Evolutionary conservation across 2,797 vertebrate genomes (phyloP), one percentile per base, ranked within the genome.

Genomic region (Danio tinwini): DNA sequence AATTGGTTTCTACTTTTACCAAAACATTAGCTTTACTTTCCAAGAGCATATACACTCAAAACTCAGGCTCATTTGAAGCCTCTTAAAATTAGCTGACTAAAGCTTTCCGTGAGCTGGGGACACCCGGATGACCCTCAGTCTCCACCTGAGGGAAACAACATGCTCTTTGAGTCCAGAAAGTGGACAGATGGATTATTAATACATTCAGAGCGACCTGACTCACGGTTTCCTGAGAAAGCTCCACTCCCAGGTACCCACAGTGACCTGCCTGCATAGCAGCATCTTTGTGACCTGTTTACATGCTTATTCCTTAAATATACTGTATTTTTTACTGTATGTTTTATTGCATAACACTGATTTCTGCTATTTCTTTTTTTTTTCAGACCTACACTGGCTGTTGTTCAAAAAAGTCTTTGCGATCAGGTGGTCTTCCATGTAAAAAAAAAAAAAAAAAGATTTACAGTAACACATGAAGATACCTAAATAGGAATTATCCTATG

Each of bases 231-330:
- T 74, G 50, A 65, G 69, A 73, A 64, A 73, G 21, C 49, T 80
- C 68, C 68, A 72, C 77, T 80, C 77, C 77, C 78, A 73, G 62
- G 52, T 73, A 64, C 61, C 49, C 80, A 76, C 50, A 55, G 73
- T 81, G 65, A 76, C 73, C 74, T 44, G 39, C 40, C 69, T 6
- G 19, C 44, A 82, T 58, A 82, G 74, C 75, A 73, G 75, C 74
- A 45, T 68, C 75, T 78, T 72, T 78, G 69, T 82, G 74, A 74
- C 74, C 75, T 74, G 67, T 82, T 59, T 82, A 72, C 52, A 78
- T 21, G n/a, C 53, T 78, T 50, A 12, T 78, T 78, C 44, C 53
- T 6, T 7, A 50, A 69, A 78, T 50, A 21, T 77, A 40, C 75
- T 78, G 21, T 47, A 56, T 39, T 37, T 56, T 39, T 65, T 76